These are phyloP conservation scores for Apamea monoglypha DNA, from an alignment of 2,888 invertebrate species.

Conservation along the genomic window DNA sequence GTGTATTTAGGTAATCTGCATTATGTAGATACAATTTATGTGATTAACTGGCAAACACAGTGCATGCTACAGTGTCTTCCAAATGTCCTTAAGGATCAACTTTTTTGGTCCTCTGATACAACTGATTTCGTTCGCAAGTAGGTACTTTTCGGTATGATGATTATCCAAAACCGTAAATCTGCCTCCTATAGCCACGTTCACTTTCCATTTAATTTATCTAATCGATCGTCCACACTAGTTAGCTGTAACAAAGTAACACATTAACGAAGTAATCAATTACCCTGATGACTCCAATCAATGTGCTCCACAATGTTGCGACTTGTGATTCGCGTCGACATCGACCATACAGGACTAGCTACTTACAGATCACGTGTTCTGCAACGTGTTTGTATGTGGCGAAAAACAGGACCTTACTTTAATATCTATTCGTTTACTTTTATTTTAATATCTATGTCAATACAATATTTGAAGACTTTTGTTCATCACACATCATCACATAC, in stretches of 20 bases:
- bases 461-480: not conserved
- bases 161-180: not conserved
- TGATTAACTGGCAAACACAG: not conserved
- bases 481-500: too few relatives aligned
- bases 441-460: not conserved
- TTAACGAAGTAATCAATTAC: constrained; percentile 38
- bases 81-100: not conserved
- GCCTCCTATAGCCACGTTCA: not conserved
- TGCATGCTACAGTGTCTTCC: not conserved
- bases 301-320: constrained; percentile 10
- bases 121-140: not conserved
- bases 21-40: not conserved
- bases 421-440: not conserved
- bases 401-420: too few relatives aligned
- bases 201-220: constrained; percentile 6
- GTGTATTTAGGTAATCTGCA: not conserved
- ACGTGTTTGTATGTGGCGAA: not conserved
- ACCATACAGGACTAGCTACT: not conserved
- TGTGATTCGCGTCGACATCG: not conserved
- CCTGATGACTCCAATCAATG: constrained; percentile 25
- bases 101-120: not conserved
- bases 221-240: constrained; percentile 26
- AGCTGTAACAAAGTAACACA: constrained; percentile 30
- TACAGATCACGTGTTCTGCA: not conserved
- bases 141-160: not conserved